Percentiles rank a stretch among this genome's conserved stretches.
These are phyloP conservation scores for Tringa solitaria DNA, from an alignment of 2,113 vertebrate genomes.

Conservation along the genomic window DNA sequence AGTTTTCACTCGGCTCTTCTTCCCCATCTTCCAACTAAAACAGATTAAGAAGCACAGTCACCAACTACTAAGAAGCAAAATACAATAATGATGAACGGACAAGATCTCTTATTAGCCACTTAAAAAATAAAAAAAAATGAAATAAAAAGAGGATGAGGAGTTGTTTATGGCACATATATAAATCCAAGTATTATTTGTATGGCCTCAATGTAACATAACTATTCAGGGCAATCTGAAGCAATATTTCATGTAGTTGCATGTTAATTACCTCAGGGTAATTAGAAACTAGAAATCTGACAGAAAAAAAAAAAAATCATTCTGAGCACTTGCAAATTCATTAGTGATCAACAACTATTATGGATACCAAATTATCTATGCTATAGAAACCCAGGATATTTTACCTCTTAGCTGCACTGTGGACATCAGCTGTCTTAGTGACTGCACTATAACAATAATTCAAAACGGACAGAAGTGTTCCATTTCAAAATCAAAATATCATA, in stretches of 20 bases:
- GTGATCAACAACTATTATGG: background rate
- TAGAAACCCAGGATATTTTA: background rate
- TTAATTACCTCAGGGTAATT: background rate
- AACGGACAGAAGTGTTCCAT: background rate
- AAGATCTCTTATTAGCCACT: background rate
- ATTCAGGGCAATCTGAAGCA: background rate
- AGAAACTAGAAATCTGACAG: background rate
- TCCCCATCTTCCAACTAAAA: conserved; percentile 88
- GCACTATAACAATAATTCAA: background rate
- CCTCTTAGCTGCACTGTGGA: background rate
- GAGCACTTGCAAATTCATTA: background rate
- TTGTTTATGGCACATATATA: background rate
- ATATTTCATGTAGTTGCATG: background rate
- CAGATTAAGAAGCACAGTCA: conserved; percentile 2
- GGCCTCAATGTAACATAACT: background rate
- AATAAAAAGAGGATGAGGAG: background rate
- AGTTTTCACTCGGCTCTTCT: conserved; percentile 98
- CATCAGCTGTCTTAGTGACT: background rate
- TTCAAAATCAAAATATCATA: background rate
- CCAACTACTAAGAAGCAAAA: background rate
- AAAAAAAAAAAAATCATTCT: background rate
- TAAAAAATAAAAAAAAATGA: background rate
- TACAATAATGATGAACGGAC: background rate
- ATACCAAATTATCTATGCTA: background rate
- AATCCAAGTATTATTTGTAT: background rate